These are phyloP conservation scores for Macrobrachium nipponense DNA, from an alignment of 1,140 invertebrate genomes.

Conservation along the genomic window DNA sequence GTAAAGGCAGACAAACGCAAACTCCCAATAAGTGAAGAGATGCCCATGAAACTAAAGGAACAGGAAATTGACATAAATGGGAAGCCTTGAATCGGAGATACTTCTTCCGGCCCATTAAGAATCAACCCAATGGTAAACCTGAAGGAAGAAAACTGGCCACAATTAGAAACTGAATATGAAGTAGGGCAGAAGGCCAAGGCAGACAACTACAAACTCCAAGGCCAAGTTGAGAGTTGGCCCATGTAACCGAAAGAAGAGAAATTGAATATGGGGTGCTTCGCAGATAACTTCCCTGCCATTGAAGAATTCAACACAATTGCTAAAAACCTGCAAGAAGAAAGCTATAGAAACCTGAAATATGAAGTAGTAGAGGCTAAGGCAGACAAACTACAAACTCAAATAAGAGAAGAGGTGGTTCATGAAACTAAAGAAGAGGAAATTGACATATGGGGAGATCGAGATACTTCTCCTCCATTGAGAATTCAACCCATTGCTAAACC, in stretches of 20 bases:
- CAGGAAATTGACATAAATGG: conserved; percentile 19
- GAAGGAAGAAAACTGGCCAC: background rate
- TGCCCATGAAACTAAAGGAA: background rate
- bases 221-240: too few relatives aligned
- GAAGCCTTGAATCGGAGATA: background rate
- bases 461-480: background rate
- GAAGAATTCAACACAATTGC: too few relatives aligned
- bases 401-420: background rate
- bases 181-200: too few relatives aligned
- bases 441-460: background rate
- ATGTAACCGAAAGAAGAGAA: too few relatives aligned
- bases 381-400: background rate
- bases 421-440: background rate
- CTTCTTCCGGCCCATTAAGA: background rate
- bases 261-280: conserved; percentile 25
- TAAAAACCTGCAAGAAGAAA: background rate
- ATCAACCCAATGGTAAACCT: background rate
- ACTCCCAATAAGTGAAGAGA: background rate
- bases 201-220: too few relatives aligned
- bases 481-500: background rate
- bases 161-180: background rate
- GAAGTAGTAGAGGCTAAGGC: background rate
- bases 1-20: background rate
- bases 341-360: background rate
- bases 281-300: conserved; percentile 6